Evolutionary conservation across 2,113 vertebrate species (phyloP), one percentile per base, ranked within the genome.

Genomic region (Pteronura brasiliensis): DNA sequence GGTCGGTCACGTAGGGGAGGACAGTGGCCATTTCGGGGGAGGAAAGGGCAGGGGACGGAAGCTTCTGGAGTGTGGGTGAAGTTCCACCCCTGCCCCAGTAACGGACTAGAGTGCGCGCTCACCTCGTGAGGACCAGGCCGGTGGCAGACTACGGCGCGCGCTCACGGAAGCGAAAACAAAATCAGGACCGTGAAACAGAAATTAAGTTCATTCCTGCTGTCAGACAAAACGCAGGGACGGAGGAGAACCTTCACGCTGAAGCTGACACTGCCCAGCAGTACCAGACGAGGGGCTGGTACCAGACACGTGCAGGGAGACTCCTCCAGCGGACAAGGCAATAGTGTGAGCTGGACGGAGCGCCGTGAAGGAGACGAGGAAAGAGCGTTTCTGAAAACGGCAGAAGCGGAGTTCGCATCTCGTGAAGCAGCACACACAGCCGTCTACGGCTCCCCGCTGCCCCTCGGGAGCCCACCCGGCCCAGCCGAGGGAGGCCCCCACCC

Each of bases 91-190:
- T 5, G 13, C 31, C n/a, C 36, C 4, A 4, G 0, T 13, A 7
- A 42, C 27, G 23, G 1, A 57, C 10, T 9, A 44, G 21, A 14
- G 0, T 0, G 57, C 11, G 34, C 4, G 31, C 20, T n/a, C 42
- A n/a, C 5, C 7, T 31, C n/a, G 29, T 11, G 44, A 29, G 12
- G 13, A 63, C 1, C 0, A 8, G 13, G 42, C 2, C 0, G 21
- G 65, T 55, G 84, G 71, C 34, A 27, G 5, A 21, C 69, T 69
- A 49, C 20, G 63, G 71, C 13, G 34, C 13, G 10, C 52, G 52
- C 52, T 17, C 29, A 49, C 47, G 6, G 57, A 74, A 63, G 47
- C 34, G 14, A 39, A 39, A 42, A 36, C 12, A 83, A 83, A 49
- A 74, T 49, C 44, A 74, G 63, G 72, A n/a, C 61, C 81, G 14